phyloP scores from a whole-genome alignment of 2,797 vertebrate species.

The Hyperoplus immaculatus region DNA sequence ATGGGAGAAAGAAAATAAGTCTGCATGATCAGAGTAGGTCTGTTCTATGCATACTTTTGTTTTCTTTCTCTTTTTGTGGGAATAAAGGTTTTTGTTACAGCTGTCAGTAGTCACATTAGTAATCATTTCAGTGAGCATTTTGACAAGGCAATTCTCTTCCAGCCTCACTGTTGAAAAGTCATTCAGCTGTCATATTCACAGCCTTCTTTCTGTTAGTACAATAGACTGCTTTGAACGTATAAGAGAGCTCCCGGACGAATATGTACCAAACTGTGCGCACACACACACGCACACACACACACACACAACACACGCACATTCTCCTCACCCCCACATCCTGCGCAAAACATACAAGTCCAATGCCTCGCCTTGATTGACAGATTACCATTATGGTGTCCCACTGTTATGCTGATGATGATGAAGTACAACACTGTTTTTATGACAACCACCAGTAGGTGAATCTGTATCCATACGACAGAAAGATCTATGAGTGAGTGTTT shows the following conservation, averaged over 20 bases:
- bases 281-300: slow-evolving; percentile 18
- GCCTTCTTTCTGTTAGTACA: slow-evolving; percentile 69
- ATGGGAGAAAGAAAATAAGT: background rate
- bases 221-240: slow-evolving; percentile 59
- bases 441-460: slow-evolving; percentile 51
- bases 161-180: slow-evolving; percentile 66
- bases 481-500: slow-evolving; percentile 29
- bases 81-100: slow-evolving; percentile 68
- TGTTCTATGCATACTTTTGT: slow-evolving; percentile 40
- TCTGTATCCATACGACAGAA: slow-evolving; percentile 32
- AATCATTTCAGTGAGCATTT: slow-evolving; percentile 67
- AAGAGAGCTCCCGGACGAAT: slow-evolving; percentile 21
- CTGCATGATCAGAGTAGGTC: background rate
- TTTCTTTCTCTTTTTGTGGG: slow-evolving; percentile 35
- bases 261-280: background rate
- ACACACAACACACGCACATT: slow-evolving; percentile 26
- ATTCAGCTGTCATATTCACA: slow-evolving; percentile 75
- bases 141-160: slow-evolving; percentile 71
- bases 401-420: slow-evolving; percentile 66
- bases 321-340: slow-evolving; percentile 24
- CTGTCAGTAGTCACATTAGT: slow-evolving; percentile 73
- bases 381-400: slow-evolving; percentile 69
- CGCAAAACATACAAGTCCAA: slow-evolving; percentile 51
- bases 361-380: slow-evolving; percentile 72
- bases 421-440: slow-evolving; percentile 64